Evolutionary conservation across 2,113 vertebrate species (phyloP).

Genomic region (Chloebia gouldiae): DNA sequence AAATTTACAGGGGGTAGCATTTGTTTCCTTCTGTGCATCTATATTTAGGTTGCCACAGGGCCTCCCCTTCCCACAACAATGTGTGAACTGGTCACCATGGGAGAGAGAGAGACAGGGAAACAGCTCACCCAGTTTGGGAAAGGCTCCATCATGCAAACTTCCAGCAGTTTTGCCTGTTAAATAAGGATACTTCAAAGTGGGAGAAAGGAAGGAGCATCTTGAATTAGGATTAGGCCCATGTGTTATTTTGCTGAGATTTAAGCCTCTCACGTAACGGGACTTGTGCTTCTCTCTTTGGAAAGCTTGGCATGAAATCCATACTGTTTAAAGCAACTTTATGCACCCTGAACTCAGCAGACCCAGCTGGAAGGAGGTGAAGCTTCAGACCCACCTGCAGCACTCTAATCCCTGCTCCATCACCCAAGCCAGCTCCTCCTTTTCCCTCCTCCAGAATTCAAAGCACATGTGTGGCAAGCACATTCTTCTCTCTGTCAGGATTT

Average conservation of each 20-base stretch:
- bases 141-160: neutral
- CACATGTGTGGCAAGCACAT: neutral
- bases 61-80: neutral
- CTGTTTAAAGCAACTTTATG: neutral
- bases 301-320: neutral
- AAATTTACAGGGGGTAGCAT: conserved; percentile 36
- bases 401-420: neutral
- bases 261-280: neutral
- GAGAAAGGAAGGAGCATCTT: neutral
- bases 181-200: neutral
- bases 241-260: neutral
- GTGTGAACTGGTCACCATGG: neutral
- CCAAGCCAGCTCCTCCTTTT: neutral
- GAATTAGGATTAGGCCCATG: neutral
- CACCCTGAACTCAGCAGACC: neutral
- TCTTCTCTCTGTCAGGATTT: no score
- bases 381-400: neutral
- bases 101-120: neutral
- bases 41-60: neutral
- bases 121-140: neutral
- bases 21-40: conserved; percentile 31
- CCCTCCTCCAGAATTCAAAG: neutral
- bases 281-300: neutral
- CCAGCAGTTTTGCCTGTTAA: neutral
- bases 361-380: neutral